A percentile compares a stretch with the other conserved stretches of the same genome.
Conservation (phyloP, 35 echinoderm and acorn worm genomes). For the Diadema setosum region DNA sequence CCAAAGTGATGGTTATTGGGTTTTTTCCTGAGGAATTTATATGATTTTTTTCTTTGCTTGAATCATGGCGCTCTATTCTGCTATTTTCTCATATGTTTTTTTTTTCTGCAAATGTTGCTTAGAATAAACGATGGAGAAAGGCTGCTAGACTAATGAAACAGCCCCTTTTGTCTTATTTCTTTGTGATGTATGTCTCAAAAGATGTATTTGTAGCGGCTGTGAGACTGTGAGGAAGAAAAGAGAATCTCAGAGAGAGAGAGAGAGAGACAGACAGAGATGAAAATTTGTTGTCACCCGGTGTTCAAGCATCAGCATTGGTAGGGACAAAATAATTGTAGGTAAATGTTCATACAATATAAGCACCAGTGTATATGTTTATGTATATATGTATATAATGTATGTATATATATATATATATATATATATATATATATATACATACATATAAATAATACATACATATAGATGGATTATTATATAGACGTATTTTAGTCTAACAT, state of each 20-base stretch:
- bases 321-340: too few relatives aligned
- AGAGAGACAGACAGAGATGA: not conserved
- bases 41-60: not conserved
- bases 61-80: not conserved
- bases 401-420: too few relatives aligned
- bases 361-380: too few relatives aligned
- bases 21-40: not conserved
- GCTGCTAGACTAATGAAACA: not conserved
- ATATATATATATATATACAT: too few relatives aligned
- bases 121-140: not conserved
- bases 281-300: too few relatives aligned
- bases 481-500: too few relatives aligned
- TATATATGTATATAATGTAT: too few relatives aligned
- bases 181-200: not conserved
- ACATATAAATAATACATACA: too few relatives aligned
- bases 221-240: not conserved
- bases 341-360: too few relatives aligned
- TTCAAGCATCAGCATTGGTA: too few relatives aligned
- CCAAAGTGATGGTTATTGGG: not conserved
- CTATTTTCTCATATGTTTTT: not conserved
- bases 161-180: not conserved
- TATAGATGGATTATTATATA: too few relatives aligned
- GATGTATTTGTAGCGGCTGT: not conserved
- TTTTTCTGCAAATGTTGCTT: not conserved
- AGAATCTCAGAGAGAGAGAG: not conserved